phyloP scores from a whole-genome alignment of 2,113 vertebrate species.

The Poecile atricapillus region DNA sequence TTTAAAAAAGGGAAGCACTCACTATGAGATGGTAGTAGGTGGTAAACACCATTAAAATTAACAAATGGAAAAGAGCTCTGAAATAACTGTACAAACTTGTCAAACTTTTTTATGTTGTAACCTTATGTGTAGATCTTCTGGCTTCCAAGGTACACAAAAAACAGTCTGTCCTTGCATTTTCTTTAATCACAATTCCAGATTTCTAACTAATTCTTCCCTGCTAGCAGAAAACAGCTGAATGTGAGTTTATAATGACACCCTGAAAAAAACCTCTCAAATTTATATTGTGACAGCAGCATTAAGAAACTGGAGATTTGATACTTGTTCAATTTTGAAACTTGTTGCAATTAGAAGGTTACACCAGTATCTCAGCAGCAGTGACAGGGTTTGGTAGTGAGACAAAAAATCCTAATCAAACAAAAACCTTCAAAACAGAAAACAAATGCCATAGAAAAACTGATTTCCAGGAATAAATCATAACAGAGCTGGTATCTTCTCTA shows the following conservation, averaged over 20 bases:
- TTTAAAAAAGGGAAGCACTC: not conserved
- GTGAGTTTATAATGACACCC: not conserved
- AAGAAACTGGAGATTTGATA: not conserved
- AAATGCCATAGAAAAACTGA: not conserved
- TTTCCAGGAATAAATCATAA: not conserved
- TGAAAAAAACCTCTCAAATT: not conserved
- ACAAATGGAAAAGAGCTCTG: not conserved
- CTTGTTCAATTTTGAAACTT: not conserved
- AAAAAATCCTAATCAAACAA: not conserved
- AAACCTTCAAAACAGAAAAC: not conserved
- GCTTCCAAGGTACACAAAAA: not conserved
- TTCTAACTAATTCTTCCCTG: not conserved
- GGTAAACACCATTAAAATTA: not conserved
- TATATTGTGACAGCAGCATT: not conserved
- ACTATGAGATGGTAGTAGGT: not conserved
- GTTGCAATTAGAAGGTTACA: not conserved
- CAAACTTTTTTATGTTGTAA: not conserved
- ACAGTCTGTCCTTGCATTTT: not conserved
- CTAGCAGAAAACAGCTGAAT: not conserved
- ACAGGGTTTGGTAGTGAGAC: not conserved
- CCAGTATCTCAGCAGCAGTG: not conserved
- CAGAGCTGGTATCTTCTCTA: not conserved
- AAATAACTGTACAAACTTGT: not conserved
- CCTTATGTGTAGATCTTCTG: not conserved
- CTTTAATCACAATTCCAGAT: not conserved